Conservation (phyloP, 2,113 vertebrate species). For the Dasyurus viverrinus region DNA sequence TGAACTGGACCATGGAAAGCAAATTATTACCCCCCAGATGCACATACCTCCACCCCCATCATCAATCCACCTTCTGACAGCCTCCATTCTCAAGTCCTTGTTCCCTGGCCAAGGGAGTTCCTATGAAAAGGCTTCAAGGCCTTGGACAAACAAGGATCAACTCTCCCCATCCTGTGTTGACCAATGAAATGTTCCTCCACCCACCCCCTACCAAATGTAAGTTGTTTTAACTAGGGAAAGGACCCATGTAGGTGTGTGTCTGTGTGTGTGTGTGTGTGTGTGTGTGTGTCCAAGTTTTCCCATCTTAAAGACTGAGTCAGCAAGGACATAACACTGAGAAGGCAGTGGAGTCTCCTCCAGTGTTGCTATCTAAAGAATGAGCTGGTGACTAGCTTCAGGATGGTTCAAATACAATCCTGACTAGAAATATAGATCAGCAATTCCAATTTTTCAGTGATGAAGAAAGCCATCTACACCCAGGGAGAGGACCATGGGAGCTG, state of each 20-base stretch:
- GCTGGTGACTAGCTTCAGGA: neutral
- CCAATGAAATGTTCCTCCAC: neutral
- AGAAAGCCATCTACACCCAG: no score
- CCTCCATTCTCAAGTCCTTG: slow-evolving; percentile 51
- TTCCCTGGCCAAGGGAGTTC: slow-evolving; percentile 42
- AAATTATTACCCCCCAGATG: slow-evolving; percentile 8
- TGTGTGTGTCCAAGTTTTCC: neutral
- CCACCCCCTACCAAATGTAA: neutral
- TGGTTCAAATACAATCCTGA: neutral
- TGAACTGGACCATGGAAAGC: slow-evolving; percentile 58
- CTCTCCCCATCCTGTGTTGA: slow-evolving; percentile 23
- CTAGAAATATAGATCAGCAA: neutral
- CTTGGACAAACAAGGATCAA: slow-evolving; percentile 64
- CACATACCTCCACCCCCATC: slow-evolving; percentile 2
- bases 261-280: neutral
- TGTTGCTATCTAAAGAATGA: neutral
- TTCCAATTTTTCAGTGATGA: no score
- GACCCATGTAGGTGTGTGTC: neutral
- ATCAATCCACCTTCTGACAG: slow-evolving; percentile 68
- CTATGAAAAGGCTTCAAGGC: slow-evolving; percentile 61
- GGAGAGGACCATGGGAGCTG: no score
- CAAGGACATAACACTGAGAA: neutral
- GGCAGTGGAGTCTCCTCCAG: neutral
- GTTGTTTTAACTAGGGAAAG: neutral
- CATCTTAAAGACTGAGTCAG: neutral